These are phyloP conservation scores for Ascidia mentula DNA, from an alignment of 23 tunicate genomes.

Conservation along the genomic window DNA sequence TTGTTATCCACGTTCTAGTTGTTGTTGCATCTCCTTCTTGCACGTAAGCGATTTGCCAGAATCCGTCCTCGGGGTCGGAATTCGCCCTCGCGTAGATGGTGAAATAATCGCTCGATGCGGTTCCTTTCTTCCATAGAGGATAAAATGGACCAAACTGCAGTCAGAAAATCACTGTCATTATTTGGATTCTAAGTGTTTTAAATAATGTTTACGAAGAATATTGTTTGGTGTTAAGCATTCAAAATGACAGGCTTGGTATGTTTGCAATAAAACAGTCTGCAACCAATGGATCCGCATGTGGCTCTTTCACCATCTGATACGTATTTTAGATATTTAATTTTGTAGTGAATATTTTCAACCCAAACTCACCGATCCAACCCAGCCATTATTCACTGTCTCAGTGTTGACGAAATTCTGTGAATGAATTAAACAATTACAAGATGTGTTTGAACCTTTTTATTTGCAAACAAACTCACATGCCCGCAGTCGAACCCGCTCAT, in stretches of 20 bases:
- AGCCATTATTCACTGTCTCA: constrained; percentile 16
- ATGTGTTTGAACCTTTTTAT: background rate
- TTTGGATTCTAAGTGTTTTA: too few relatives aligned
- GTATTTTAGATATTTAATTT: too few relatives aligned
- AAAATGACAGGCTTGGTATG: too few relatives aligned
- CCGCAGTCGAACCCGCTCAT: constrained; percentile 18
- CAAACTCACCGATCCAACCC: constrained; percentile 97
- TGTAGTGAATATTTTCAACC: too few relatives aligned
- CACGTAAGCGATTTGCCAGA: constrained; percentile 85
- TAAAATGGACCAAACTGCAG: constrained; percentile 80
- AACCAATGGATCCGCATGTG: too few relatives aligned
- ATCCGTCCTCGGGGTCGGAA: constrained; percentile 52
- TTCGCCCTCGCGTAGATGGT: constrained; percentile 81
- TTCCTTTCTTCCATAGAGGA: constrained; percentile 49
- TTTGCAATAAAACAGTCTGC: too few relatives aligned
- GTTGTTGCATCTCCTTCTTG: background rate
- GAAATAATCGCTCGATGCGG: constrained; percentile 44
- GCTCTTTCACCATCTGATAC: too few relatives aligned
- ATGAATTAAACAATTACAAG: background rate
- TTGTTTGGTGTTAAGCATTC: too few relatives aligned
- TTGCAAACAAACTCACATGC: constrained; percentile 27
- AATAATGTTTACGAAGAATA: too few relatives aligned
- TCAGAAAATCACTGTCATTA: too few relatives aligned
- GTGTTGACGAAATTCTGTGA: background rate
- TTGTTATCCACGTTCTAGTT: constrained; percentile 50